Conservation (phyloP, 2,888 invertebrate species). For the Encarsia formosa region DNA sequence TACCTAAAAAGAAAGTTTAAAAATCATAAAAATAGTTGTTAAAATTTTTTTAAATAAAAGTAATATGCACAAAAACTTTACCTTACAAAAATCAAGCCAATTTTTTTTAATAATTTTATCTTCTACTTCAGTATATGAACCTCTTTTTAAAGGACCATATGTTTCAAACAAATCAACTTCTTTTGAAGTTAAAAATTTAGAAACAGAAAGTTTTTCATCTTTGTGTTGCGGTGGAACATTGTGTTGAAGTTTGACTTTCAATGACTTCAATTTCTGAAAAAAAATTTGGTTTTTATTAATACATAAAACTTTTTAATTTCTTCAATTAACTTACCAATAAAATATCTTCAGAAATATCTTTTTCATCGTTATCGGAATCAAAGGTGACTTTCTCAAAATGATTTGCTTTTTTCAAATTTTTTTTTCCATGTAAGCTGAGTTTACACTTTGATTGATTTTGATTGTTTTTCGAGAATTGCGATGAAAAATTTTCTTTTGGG, state of each 20-base stretch:
- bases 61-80: conserved; percentile 15
- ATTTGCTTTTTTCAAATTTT: not conserved
- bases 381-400: no score
- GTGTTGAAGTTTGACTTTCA: conserved; percentile 33
- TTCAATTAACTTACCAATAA: conserved; percentile 2
- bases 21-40: not conserved
- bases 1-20: conserved; percentile 29
- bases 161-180: conserved; percentile 28
- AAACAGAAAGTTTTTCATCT: conserved; percentile 29
- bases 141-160: conserved; percentile 33
- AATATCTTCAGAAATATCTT: not conserved
- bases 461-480: not conserved
- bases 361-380: no score
- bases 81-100: conserved; percentile 39
- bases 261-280: conserved; percentile 30
- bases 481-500: no score
- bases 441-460: not conserved
- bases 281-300: not conserved
- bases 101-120: conserved; percentile 36
- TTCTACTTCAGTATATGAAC: conserved; percentile 30
- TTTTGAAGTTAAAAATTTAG: conserved; percentile 16
- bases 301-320: not conserved
- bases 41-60: not conserved
- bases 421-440: not conserved
- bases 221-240: conserved; percentile 38